Evolutionary conservation across 2,888 invertebrate species (phyloP).

Genomic region (Himalopsyche japonica): DNA sequence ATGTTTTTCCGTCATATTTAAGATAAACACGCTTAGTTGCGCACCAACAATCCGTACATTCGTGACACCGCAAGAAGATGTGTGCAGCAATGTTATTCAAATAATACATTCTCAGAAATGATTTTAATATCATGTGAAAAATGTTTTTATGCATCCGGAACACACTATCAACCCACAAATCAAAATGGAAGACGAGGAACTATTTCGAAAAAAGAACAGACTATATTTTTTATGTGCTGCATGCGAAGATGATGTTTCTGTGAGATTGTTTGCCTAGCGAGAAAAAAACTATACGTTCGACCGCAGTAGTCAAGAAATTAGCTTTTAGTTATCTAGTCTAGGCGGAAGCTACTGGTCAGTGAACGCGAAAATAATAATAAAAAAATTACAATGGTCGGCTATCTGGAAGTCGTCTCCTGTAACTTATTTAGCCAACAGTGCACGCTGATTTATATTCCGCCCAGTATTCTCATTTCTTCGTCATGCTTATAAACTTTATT

Average conservation of each 20-base stretch:
- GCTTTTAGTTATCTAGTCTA: not conserved
- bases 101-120: not conserved
- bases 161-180: not conserved
- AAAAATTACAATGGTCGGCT: not conserved
- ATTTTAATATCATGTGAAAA: not conserved
- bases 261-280: not conserved
- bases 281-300: not conserved
- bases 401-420: not conserved
- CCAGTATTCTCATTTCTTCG: not conserved
- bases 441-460: not conserved
- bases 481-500: not conserved
- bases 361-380: not conserved
- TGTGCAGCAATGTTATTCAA: not conserved
- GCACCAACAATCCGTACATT: not conserved
- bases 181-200: not conserved
- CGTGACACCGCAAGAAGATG: not conserved
- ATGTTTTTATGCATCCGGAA: not conserved
- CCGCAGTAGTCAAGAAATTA: not conserved
- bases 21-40: not conserved
- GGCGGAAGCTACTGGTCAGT: not conserved
- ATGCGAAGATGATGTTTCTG: not conserved
- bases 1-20: not conserved
- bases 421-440: not conserved
- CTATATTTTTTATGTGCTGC: not conserved
- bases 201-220: not conserved